Evolutionary conservation across 2,888 invertebrate genomes (phyloP), one percentile per base, ranked within the genome.

Genomic region (Epinotia ramella): DNA sequence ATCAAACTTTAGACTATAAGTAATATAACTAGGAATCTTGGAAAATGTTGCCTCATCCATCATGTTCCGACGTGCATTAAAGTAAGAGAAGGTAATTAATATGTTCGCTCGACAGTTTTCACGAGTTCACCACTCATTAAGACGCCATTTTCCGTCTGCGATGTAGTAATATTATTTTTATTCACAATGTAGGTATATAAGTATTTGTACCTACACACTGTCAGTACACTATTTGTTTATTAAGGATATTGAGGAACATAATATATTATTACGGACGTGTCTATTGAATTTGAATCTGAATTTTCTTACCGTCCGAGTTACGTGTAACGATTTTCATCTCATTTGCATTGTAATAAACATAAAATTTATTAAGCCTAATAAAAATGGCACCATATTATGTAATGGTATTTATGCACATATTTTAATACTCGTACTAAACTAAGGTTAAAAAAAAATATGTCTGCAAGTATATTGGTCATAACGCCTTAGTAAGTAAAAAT

Each of bases 31-130:
- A 11, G 46, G 60, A 46, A 73, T 49, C 60, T 60, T 66, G 67
- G 56, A 59, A 72, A 63, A 63, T 72, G 76, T 70, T 60, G 65
- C 56, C 2, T 60, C 89, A 91, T 92, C 82, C 88, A 92, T 92
- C 92, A 91, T 71, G 63, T 71, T 79, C 80, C 78, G 84, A 84
- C 88, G 83, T 86, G 84, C 86, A 87, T 88, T 87, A 87, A 84
- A 87, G 83, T 85, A 83, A 84, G 80, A 79, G 81, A 81, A 81
- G 88, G 90, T 92, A 92, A 92, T 92, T 92, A 92, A 91, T 91
- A 90, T 89, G 88, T 89, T 89, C 79, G 69, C 77, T 73, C 70
- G 81, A 79, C 80, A 83, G 82, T 82, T 84, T 84, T 85, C 87
- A 84, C 86, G 84, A 87, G 82, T 88, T 87, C 87, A 84, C 80